A percentile compares a stretch with the other conserved stretches of the same genome.
Conservation (phyloP, 2,113 vertebrate species). For the Cebus imitator region DNA sequence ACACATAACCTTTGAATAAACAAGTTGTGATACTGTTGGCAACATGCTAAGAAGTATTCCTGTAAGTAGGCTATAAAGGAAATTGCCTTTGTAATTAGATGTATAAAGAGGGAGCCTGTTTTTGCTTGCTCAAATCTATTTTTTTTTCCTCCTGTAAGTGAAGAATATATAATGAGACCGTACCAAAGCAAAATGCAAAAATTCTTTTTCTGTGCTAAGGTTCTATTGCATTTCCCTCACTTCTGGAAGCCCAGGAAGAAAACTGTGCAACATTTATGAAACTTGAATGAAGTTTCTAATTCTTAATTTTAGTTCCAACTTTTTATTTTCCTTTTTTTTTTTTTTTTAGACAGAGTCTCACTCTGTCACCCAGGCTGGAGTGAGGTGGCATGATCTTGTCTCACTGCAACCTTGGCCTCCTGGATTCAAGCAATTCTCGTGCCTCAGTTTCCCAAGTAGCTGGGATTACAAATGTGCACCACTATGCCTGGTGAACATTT, state of each 20-base stretch:
- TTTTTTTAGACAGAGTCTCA: no score
- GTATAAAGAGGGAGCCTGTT: slow-evolving; percentile 32
- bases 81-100: slow-evolving; percentile 78
- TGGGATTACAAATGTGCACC: no score
- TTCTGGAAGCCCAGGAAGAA: slow-evolving; percentile 4
- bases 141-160: background rate
- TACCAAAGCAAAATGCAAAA: background rate
- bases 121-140: slow-evolving; percentile 34
- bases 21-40: slow-evolving; percentile 75
- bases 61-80: slow-evolving; percentile 73
- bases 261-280: slow-evolving; percentile 41
- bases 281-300: slow-evolving; percentile 16
- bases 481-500: no score
- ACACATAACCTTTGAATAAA: slow-evolving; percentile 76
- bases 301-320: slow-evolving; percentile 25
- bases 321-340: background rate
- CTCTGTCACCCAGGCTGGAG: no score
- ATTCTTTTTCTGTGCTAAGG: background rate
- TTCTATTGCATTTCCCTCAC: slow-evolving; percentile 29
- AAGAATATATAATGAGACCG: slow-evolving; percentile 42
- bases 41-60: slow-evolving; percentile 68
- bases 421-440: no score
- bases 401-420: no score
- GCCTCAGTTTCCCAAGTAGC: no score
- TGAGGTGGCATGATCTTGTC: no score